Conservation (phyloP, 2,113 vertebrate species). For the Leptobrachium leishanense region DNA sequence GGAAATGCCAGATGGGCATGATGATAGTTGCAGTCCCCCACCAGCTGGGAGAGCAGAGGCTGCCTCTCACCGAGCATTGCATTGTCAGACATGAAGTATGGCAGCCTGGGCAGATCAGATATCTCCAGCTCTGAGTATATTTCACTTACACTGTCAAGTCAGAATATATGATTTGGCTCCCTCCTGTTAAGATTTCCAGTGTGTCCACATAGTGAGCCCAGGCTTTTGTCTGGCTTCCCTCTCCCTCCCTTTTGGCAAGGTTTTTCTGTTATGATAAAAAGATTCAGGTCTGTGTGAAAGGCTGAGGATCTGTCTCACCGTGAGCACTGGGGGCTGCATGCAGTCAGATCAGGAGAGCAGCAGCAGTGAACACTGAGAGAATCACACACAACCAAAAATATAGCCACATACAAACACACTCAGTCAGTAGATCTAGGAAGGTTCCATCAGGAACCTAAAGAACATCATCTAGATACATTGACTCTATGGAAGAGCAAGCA, state of each 20-base stretch:
- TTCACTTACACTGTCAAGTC: constrained; percentile 6
- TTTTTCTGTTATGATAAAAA: background rate
- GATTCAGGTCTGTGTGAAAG: background rate
- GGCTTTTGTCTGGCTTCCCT: background rate
- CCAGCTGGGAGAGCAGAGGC: background rate
- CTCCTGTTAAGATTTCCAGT: background rate
- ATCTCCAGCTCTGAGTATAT: constrained; percentile 17
- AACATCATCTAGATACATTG: background rate
- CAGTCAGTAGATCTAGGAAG: background rate
- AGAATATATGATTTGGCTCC: background rate
- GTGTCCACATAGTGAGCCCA: background rate
- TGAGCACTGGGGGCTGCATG: background rate
- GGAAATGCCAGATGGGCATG: background rate
- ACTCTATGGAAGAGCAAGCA: background rate
- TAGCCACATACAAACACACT: background rate
- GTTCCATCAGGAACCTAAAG: background rate
- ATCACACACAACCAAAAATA: no score
- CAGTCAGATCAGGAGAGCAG: background rate
- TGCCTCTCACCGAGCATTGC: background rate
- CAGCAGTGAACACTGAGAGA: constrained; percentile 4
- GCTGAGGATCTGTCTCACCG: background rate
- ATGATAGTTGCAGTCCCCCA: background rate
- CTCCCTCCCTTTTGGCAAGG: background rate
- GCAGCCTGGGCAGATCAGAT: constrained; percentile 6
- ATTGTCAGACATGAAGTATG: background rate